These are phyloP conservation scores for Pristionchus entomophagus DNA, from an alignment of 2,888 invertebrate genomes.

Conservation along the genomic window DNA sequence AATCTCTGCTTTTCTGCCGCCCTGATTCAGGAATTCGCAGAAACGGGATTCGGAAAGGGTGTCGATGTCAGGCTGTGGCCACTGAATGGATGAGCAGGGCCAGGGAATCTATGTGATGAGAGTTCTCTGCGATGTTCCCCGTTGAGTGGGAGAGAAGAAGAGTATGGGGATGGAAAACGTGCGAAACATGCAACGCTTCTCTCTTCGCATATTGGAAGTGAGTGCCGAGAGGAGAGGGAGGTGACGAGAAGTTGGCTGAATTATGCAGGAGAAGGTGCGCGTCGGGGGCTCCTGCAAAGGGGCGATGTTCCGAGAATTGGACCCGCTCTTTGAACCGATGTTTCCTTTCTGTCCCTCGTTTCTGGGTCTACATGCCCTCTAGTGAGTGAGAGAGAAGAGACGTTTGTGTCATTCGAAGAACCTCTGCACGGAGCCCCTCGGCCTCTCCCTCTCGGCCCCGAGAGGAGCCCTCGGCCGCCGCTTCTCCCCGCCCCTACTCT, in stretches of 20 bases:
- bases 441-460: background rate
- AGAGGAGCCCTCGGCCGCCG: background rate
- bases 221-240: background rate
- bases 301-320: background rate
- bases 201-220: slow-evolving; percentile 9
- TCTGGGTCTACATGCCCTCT: background rate
- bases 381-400: background rate
- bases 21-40: background rate
- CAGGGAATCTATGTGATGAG: background rate
- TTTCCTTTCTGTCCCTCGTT: no score
- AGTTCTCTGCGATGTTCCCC: background rate
- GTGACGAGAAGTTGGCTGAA: slow-evolving; percentile 7
- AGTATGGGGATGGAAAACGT: background rate
- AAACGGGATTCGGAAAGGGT: slow-evolving; percentile 18
- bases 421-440: slow-evolving; percentile 1
- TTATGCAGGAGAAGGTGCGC: background rate
- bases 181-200: slow-evolving; percentile 11
- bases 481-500: background rate
- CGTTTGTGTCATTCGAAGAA: slow-evolving; percentile 33
- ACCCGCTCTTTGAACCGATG: no score
- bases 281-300: background rate
- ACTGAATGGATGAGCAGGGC: background rate
- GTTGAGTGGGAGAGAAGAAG: background rate
- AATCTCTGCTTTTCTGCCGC: background rate
- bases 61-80: background rate